Percentiles rank a stretch among this genome's conserved stretches.
These are phyloP conservation scores for Onthophagus sagittarius DNA, from an alignment of 2,888 invertebrate genomes.

Conservation along the genomic window DNA sequence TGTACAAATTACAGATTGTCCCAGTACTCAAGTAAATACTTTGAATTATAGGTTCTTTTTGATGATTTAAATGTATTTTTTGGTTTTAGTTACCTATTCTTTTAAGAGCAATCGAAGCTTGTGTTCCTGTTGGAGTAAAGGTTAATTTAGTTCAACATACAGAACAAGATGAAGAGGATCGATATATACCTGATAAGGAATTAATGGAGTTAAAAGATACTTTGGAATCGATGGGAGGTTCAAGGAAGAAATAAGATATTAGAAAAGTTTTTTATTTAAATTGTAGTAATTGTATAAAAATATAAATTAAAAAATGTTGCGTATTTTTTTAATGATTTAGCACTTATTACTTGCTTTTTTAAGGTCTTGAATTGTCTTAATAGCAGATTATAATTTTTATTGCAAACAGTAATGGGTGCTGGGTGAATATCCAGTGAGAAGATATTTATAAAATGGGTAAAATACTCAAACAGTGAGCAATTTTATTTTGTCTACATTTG, in stretches of 20 bases:
- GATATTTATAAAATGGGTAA: no score
- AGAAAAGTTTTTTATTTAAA: conserved; percentile 13
- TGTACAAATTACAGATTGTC: conserved; percentile 58
- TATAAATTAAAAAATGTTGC: neutral
- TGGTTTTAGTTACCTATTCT: conserved; percentile 59
- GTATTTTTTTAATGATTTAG: neutral
- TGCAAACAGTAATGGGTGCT: no score
- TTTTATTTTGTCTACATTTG: no score
- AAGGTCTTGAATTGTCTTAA: neutral
- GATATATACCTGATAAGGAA: conserved; percentile 83
- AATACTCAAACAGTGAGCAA: no score
- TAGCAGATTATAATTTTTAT: neutral
- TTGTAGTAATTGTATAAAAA: conserved; percentile 13
- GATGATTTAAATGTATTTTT: conserved; percentile 23
- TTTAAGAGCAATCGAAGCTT: conserved; percentile 68
- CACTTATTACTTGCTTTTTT: neutral
- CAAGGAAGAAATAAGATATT: conserved; percentile 41
- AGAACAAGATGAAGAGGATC: conserved; percentile 63
- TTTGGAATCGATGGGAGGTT: conserved; percentile 63
- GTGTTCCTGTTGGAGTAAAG: conserved; percentile 75
- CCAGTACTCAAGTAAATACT: conserved; percentile 35
- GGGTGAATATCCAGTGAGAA: no score
- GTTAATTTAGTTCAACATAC: conserved; percentile 66
- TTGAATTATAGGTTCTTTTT: neutral
- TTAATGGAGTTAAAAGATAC: conserved; percentile 70